Evolutionary conservation across 2,888 invertebrate genomes (phyloP), one percentile per base, ranked within the genome.

Genomic region (Calameuta filiformis): DNA sequence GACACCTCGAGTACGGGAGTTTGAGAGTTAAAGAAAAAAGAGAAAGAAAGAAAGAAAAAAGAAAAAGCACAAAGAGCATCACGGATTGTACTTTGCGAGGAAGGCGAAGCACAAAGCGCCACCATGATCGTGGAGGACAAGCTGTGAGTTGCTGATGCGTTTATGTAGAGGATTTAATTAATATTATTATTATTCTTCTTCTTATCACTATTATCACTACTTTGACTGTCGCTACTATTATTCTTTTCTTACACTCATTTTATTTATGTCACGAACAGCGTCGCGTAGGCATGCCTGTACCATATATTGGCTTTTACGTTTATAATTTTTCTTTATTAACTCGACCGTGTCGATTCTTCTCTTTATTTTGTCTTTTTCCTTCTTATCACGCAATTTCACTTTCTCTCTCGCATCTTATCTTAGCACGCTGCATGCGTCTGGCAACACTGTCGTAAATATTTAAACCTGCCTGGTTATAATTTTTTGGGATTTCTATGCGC

Each of bases 111-210:
- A 87, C 86, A 88, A 82, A 79, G 83, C 85, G 83, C 82, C 90
- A 90, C 82, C 90, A 91, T 91, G 91, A 91, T 91, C 88, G 91
- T 91, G 87, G 91, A 91, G 85, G 91, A 91, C 81, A 91, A 90
- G 90, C 89, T 87, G 91, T 91, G 91, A 91, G 91, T 91, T 85
- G 81, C 81, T 79, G 81, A 9, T 71, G 71, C 31, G 71, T 34
- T 30, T 71, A 2, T 31, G 71, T 71, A 71, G 71, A 71, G 71
- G 15, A 71, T 31, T 34, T 71, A 12, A 33, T 31, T 71, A 71
- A 71, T 34, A 15, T 71, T 71, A 34, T 69, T 69, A 69, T 71
- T 71, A 4, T 56, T 56, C 9, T 15, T 15, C 15, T 40, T 40
- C 1, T 4, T 40, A 23, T 6, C 6, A 73, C 15, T 37, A 37